These are phyloP conservation scores for Auanema freiburgensis DNA, from an alignment of 2,888 invertebrate species.

Conservation along the genomic window DNA sequence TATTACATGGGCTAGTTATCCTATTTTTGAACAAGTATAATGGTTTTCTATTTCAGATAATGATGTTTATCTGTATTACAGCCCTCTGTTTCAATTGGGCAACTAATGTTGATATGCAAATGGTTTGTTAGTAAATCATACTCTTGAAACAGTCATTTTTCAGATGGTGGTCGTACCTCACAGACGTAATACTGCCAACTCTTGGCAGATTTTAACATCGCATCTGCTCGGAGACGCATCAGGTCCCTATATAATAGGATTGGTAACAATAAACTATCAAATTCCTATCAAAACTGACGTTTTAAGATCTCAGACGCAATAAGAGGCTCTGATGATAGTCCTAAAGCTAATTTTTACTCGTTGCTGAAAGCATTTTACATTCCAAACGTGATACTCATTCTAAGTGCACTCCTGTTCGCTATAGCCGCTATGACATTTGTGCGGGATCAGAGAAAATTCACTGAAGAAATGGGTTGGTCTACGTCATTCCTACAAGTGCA, in stretches of 20 bases:
- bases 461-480: slow-evolving; percentile 34
- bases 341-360: slow-evolving; percentile 29
- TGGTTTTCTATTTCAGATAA: slow-evolving; percentile 59
- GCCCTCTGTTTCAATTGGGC: slow-evolving; percentile 96
- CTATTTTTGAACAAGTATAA: background rate
- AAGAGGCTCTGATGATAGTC: slow-evolving; percentile 31
- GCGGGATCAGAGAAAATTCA: slow-evolving; percentile 36
- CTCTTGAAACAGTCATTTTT: slow-evolving; percentile 66
- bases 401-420: slow-evolving; percentile 37
- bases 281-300: background rate
- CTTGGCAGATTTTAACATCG: slow-evolving; percentile 92
- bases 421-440: slow-evolving; percentile 35
- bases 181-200: slow-evolving; percentile 91
- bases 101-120: slow-evolving; percentile 87
- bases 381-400: slow-evolving; percentile 37
- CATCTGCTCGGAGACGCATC: slow-evolving; percentile 98
- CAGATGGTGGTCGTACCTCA: slow-evolving; percentile 97
- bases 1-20: slow-evolving; percentile 26
- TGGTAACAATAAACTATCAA: slow-evolving; percentile 19
- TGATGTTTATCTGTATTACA: slow-evolving; percentile 68
- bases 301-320: slow-evolving; percentile 54
- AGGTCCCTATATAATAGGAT: slow-evolving; percentile 91
- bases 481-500: background rate
- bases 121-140: slow-evolving; percentile 37
- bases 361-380: slow-evolving; percentile 41